Base-by-base conservation (phyloP, 2,888 invertebrate species). In the Argyra leucocephala region DNA sequence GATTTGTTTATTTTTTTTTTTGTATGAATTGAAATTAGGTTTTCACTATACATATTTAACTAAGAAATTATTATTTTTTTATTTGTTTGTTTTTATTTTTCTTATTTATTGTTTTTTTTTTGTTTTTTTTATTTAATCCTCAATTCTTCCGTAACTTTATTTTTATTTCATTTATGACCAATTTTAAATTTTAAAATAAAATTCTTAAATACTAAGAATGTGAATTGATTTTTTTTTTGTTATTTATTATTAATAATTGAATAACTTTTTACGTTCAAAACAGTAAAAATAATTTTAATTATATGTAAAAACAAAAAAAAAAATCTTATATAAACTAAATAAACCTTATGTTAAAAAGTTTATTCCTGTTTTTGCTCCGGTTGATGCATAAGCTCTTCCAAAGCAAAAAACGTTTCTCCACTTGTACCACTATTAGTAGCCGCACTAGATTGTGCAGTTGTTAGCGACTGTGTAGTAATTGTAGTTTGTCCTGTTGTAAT, bases 341-440 rank as follows among this genome's bases (percentile, higher is more conserved):
- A 48, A 48, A 48, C n/a, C 48, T 48, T 48, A 48, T 48, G 18
- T 48, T 5, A 18, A 48, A 48, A 31, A 18, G 12, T 48, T 48
- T 48, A 48, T 18, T 48, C 48, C 18, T 48, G 48, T 48, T 48
- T 48, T 48, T 48, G 48, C 12, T 18, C 48, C 15, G 72, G 67
- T 65, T 72, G 72, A 24, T 74, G 72, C 70, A 74, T 73, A 59
- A 79, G 71, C 67, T 79, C 76, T 64, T 77, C 76, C 63, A 79
- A 70, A 22, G 74, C 75, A 69, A 76, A 77, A 67, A 73, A 78
- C 48, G 71, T 70, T 63, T 74, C 73, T 24, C 74, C 71, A 31
- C 31, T 26, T 18, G 3, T 59, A 24, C 59, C 59, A 62, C 68
- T 66, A 6, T 63, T 63, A 22, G 68, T 37, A 62, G 67, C 66